Evolutionary conservation across 2,888 invertebrate species (phyloP), one percentile per base, ranked within the genome.

Genomic region (Plutella xylostella): DNA sequence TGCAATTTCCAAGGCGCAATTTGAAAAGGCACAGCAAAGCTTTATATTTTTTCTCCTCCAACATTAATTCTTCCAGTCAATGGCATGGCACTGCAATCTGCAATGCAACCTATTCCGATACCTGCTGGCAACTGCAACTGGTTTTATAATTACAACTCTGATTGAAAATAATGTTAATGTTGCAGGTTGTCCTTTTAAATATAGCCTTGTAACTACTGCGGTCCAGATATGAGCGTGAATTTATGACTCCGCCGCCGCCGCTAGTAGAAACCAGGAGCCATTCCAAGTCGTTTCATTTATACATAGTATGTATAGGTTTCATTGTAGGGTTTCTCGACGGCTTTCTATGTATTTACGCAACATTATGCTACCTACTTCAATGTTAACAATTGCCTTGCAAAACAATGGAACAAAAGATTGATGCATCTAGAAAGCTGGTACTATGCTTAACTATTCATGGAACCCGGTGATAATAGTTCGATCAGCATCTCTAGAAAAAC

Each of bases 361-460:
- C 37, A 18, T 12, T n/a, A 19, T 12, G 20, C 19, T n/a, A n/a
- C n/a, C n/a, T n/a, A n/a, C n/a, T n/a, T n/a, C n/a, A n/a, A n/a
- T n/a, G n/a, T n/a, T n/a, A n/a, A 37, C 18, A 18, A 18, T 2
- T 37, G 35, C 18, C 20, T 11, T 33, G n/a, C 18, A n/a, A 39
- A n/a, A 39, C 25, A 39, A 39, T 39, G 14, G 39, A 39, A 17
- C 39, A 39, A 28, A 22, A 39, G 39, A 15, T 39, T 15, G 17
- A 25, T 37, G 39, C 28, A 12, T 25, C 25, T 39, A 22, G 39
- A 22, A 39, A 39, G 14, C 11, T 22, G 34, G 17, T 15, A n/a
- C n/a, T n/a, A 34, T 34, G 34, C 34, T 34, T 15, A 25, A 5
- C 39, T 22, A 17, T 14, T 39, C 39, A 39, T 14, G 17, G 6